Conservation (phyloP, 2,888 invertebrate species). For the Lasioglossum vierecki region DNA sequence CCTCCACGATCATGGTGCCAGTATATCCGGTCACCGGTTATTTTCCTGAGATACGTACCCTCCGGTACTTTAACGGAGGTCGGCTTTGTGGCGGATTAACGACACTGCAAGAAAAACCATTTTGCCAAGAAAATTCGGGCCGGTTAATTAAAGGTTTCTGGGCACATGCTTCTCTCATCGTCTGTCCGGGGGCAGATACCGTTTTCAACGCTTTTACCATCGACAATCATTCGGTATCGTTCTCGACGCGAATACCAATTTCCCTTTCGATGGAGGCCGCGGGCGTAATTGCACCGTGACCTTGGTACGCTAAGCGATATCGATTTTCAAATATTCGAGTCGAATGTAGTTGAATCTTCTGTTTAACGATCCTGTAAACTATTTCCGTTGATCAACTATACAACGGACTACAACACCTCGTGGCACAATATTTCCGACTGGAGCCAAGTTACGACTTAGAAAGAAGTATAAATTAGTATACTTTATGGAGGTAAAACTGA, state of each 20-base stretch:
- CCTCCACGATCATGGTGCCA: constrained; percentile 83
- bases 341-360: constrained; percentile 21
- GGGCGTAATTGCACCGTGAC: neutral
- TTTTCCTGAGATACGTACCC: constrained; percentile 46
- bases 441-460: too few relatives aligned
- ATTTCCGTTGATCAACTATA: neutral
- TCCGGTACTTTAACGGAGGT: constrained; percentile 49
- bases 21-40: constrained; percentile 71
- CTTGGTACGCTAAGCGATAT: constrained; percentile 34
- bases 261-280: neutral
- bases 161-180: constrained; percentile 34
- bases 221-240: constrained; percentile 16
- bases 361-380: neutral
- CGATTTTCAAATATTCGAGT: constrained; percentile 19
- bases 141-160: constrained; percentile 42
- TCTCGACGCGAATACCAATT: constrained; percentile 33
- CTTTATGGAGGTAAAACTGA: too few relatives aligned
- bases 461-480: too few relatives aligned
- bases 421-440: too few relatives aligned
- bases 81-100: constrained; percentile 71
- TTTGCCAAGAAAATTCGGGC: constrained; percentile 54
- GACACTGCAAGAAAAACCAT: constrained; percentile 80
- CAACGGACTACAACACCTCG: too few relatives aligned
- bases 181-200: neutral
- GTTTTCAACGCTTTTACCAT: too few relatives aligned